Conservation (phyloP, 2,797 vertebrate species). For the Chrosomus eos region DNA sequence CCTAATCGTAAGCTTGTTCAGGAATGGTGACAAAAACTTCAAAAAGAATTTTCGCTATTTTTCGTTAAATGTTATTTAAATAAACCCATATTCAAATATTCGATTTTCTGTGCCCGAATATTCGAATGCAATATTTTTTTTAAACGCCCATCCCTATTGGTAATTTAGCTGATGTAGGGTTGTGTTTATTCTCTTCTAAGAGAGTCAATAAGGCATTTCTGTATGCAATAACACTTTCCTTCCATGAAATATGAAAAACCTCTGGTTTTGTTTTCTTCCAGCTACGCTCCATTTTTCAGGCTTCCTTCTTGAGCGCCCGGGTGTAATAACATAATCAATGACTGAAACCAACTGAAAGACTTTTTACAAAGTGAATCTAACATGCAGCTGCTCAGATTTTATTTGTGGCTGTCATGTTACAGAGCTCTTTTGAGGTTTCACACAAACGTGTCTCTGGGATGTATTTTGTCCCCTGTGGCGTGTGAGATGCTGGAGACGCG, state of each 20-base stretch:
- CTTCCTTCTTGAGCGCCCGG: background rate
- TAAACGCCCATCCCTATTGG: too few species aligned
- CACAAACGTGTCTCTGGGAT: conserved; percentile 77
- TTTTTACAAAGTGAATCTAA: background rate
- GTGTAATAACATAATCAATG: background rate
- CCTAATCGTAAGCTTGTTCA: too few species aligned
- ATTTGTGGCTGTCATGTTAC: background rate
- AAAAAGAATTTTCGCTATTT: too few species aligned
- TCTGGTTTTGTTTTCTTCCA: background rate
- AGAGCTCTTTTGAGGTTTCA: conserved; percentile 52
- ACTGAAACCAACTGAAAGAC: background rate
- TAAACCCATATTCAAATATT: too few species aligned
- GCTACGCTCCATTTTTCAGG: too few species aligned
- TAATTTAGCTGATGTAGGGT: too few species aligned
- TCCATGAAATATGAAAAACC: background rate
- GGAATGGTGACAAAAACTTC: too few species aligned
- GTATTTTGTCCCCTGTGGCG: conserved; percentile 62
- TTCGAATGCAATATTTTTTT: too few species aligned
- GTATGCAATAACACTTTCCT: background rate
- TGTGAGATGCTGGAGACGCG: conserved; percentile 67
- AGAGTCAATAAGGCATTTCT: background rate
- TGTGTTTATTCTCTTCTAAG: too few species aligned
- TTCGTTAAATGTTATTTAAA: too few species aligned
- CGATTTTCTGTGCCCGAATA: too few species aligned
- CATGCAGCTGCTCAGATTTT: background rate